phyloP scores from a whole-genome alignment of 1,140 invertebrate species.

The Anagrus nilaparvatae region DNA sequence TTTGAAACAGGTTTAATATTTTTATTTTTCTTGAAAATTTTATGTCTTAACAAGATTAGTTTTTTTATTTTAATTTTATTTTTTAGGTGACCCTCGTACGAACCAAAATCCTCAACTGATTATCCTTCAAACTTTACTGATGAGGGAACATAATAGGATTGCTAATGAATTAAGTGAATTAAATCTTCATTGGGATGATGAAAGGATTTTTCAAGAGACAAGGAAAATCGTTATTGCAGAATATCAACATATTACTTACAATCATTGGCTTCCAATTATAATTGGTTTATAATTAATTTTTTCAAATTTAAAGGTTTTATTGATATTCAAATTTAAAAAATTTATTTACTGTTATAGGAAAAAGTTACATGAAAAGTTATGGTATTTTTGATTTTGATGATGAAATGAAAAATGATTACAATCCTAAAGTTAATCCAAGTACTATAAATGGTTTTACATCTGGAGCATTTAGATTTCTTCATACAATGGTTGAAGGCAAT shows the following conservation, averaged over 20 bases:
- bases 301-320: too few species aligned
- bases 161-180: conserved; percentile 58
- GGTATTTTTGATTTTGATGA: conserved; percentile 54
- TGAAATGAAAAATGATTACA: conserved; percentile 75
- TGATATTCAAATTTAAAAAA: too few species aligned
- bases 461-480: conserved; percentile 79
- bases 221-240: conserved; percentile 68
- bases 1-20: conserved; percentile 51
- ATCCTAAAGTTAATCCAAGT: conserved; percentile 64
- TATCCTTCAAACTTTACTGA: conserved; percentile 69
- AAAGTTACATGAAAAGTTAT: conserved; percentile 57
- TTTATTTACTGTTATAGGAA: conserved; percentile 36
- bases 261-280: conserved; percentile 76
- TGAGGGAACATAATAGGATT: conserved; percentile 85
- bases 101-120: conserved; percentile 81
- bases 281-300: too few species aligned
- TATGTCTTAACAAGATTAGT: too few species aligned
- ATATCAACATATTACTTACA: conserved; percentile 74
- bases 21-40: background rate
- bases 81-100: conserved; percentile 65
- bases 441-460: conserved; percentile 77
- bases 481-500: conserved; percentile 68
- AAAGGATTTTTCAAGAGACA: conserved; percentile 77
- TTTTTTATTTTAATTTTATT: too few species aligned
- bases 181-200: conserved; percentile 83